Base-by-base conservation (phyloP, 2,888 invertebrate species). In the Amiota mariae region DNA sequence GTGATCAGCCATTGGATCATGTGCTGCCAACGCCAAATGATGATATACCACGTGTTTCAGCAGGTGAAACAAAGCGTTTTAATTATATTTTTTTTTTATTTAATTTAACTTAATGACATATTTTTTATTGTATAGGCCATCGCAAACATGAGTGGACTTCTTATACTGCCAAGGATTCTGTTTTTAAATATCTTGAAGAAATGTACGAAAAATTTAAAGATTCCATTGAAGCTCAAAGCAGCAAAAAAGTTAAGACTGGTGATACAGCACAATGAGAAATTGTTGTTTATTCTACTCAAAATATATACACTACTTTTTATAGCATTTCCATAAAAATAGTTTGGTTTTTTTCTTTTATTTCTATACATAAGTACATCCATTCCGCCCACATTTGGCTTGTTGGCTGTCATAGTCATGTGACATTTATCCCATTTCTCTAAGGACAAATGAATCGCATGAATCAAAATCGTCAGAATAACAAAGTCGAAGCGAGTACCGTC, bases 141-240 rank as follows among this genome's bases (percentile, higher is more conserved):
- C 88, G 90, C 48, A 92, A 92, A 84, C 94, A 94, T 87, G 94
- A 94, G 85, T 93, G 93, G 93, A 94, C 94, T 15, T 94, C 94
- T 3, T 92, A 91, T 85, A 89, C 92, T 48, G 92, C 93, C 79
- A 93, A 93, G 79, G 90, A 92, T 20, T 94, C 94, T 0, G 92
- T 94, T 24, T 94, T 94, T 82, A 91, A 91, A 79, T 94, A 91
- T 82, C 89, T 94, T 71, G 92, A 92, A 57, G 77, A 81, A 46
- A 87, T 87, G 75, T 85, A 88, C 73, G 74, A 78, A 15, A 76
- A 81, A 6, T 82, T 83, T 73, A 51, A 51, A 1, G 72, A 68
- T 0, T 18, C 72, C 66, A 6, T 36, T 2, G 36, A 77, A 75
- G 18, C 57, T 20, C 9, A 59, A 59, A 59, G 20, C 20, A 59